Base-by-base conservation (phyloP, 2,113 vertebrate genomes). In the Podocnemis expansa region DNA sequence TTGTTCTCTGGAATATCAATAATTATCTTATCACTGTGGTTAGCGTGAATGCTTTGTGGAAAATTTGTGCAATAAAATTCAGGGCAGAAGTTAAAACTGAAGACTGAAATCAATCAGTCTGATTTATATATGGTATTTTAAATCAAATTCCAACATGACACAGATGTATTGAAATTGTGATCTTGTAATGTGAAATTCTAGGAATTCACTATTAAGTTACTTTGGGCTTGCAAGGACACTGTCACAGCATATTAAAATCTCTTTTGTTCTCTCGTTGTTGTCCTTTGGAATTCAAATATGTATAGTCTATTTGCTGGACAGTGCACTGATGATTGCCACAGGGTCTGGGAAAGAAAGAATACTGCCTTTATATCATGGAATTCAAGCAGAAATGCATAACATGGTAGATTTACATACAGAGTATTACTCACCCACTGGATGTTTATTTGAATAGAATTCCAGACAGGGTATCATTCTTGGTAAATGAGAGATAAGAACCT, bases 21-120 rank as follows among this genome's bases (percentile, higher is more conserved):
- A 75, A 31, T 52, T 85, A 80, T 6, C 8, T 80, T 70, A 76
- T 29, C 6, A 4, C 56, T 92, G 89, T 38, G 63, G 12, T 17
- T 4, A 43, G 43, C 1, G 1, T 24, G 4, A 76, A 10, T 3
- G 25, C 10, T 85, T 92, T 88, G 58, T 29, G 4, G 47, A 45
- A 92, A 85, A 90, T 89, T 38, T 21, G 4, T 22, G 56, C 22
- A 81, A 58, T 73, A 89, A 56, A 85, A 94, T 80, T 24, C 34
- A 85, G 11, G 1, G 8, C 1, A 84, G 21, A 89, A 70, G 7
- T 51, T 19, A 90, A 79, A 95, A 82, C 10, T 52, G 14, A 10
- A 3, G 63, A 31, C 4, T 52, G 14, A n/a, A 86, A 78, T 86
- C 22, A 84, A 63, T 0, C 2, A n/a, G 34, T 80, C 11, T 90